These are phyloP conservation scores for Congeria kusceri DNA, from an alignment of 2,888 invertebrate genomes.

Conservation along the genomic window DNA sequence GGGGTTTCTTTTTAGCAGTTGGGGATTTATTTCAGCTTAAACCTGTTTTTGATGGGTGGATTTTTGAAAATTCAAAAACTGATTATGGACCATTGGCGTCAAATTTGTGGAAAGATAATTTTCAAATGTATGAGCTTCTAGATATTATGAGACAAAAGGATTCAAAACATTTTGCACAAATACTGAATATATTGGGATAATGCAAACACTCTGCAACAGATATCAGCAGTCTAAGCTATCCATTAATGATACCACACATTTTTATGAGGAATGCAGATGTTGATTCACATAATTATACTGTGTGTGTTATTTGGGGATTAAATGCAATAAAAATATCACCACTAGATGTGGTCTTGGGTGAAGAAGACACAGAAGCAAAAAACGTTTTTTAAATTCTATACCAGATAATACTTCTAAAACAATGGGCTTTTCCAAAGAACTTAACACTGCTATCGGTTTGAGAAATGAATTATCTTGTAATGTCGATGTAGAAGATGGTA, in stretches of 20 bases:
- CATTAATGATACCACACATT: conserved; percentile 8
- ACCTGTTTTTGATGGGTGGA: conserved; percentile 55
- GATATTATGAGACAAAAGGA: conserved; percentile 57
- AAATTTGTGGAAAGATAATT: conserved; percentile 49
- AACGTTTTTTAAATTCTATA: background rate
- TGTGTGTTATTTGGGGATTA: background rate
- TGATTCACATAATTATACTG: conserved; percentile 14
- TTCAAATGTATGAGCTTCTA: conserved; percentile 41
- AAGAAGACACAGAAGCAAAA: conserved; percentile 15
- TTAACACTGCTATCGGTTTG: conserved; percentile 27
- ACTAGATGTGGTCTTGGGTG: conserved; percentile 32
- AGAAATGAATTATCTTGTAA: conserved; percentile 40
- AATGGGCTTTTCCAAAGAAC: conserved; percentile 7
- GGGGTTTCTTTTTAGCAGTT: conserved; percentile 47
- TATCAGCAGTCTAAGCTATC: background rate
- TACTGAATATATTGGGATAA: conserved; percentile 42
- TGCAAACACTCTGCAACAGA: background rate
- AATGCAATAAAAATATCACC: conserved; percentile 1
- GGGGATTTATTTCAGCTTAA: conserved; percentile 59
- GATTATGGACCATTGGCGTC: conserved; percentile 33
- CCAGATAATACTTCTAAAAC: conserved; percentile 14
- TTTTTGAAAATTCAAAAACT: conserved; percentile 22
- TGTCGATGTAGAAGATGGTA: conserved; percentile 51
- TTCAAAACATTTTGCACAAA: conserved; percentile 46
- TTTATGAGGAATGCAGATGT: conserved; percentile 17